Conservation (phyloP, 2,797 vertebrate species). For the Hapalemur alaotrensis region DNA sequence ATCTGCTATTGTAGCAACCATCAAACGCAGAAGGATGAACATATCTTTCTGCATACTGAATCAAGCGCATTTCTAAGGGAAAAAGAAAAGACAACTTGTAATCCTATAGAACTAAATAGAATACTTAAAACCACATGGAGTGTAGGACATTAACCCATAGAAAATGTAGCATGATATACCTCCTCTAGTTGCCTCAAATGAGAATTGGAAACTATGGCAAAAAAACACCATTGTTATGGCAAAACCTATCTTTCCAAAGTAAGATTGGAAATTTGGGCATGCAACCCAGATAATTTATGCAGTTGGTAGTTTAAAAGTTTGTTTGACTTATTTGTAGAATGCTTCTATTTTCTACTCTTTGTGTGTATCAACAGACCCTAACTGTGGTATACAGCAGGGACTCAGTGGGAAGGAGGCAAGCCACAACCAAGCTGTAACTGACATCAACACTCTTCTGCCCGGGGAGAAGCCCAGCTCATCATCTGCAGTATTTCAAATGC, state of each 20-base stretch:
- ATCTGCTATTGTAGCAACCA: constrained; percentile 12
- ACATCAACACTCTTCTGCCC: neutral
- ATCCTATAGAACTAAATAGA: neutral
- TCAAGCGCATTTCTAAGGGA: neutral
- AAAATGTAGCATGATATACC: neutral
- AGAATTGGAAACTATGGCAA: neutral
- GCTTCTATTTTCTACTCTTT: constrained; percentile 3
- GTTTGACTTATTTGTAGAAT: neutral
- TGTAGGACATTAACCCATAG: neutral
- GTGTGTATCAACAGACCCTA: neutral
- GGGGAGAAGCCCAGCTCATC: neutral
- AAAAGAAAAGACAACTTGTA: constrained; percentile 13
- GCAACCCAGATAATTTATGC: neutral
- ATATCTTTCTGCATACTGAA: neutral
- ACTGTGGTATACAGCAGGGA: neutral
- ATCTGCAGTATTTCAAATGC: neutral
- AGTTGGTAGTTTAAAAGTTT: neutral
- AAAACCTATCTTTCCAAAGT: neutral
- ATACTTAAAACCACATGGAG: neutral
- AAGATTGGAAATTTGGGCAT: neutral
- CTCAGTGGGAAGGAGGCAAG: neutral
- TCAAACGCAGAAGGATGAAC: neutral
- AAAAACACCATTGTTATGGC: neutral
- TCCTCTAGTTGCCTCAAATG: neutral
- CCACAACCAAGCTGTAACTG: neutral